Conservation (phyloP, 2,888 invertebrate genomes). For the Drosophila stalkeri region DNA sequence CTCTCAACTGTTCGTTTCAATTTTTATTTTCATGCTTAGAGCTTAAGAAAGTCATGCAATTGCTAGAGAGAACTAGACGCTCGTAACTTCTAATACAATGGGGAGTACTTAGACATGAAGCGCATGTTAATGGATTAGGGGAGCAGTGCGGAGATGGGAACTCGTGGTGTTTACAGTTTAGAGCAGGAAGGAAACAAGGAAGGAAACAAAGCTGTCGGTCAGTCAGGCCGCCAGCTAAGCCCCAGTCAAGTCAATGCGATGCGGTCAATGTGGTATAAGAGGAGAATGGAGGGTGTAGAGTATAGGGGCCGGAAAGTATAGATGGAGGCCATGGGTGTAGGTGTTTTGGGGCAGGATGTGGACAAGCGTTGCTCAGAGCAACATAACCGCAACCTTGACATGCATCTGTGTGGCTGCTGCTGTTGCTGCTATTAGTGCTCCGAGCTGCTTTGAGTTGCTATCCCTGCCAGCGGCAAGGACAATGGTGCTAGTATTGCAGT, state of each 20-base stretch:
- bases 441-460: constrained; percentile 9
- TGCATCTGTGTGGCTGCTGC: constrained; percentile 70
- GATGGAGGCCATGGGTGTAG: background rate
- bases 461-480: constrained; percentile 54
- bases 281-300: background rate
- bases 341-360: constrained; percentile 26
- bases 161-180: constrained; percentile 41
- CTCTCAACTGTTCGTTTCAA: constrained; percentile 8
- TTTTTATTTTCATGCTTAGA: constrained; percentile 22
- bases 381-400: constrained; percentile 73
- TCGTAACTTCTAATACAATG: constrained; percentile 59
- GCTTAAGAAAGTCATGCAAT: constrained; percentile 33
- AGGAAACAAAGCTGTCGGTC: constrained; percentile 36
- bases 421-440: constrained; percentile 34
- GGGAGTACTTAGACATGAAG: constrained; percentile 52
- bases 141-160: constrained; percentile 4
- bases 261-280: constrained; percentile 58
- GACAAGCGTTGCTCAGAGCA: constrained; percentile 39
- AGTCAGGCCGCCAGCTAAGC: constrained; percentile 25
- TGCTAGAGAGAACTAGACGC: constrained; percentile 41
- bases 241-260: constrained; percentile 66
- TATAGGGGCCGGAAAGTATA: no score
- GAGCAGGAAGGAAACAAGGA: constrained; percentile 16
- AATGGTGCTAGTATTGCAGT: constrained; percentile 19
- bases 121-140: constrained; percentile 63